Base-by-base conservation (phyloP, 2,888 invertebrate species). In the Callosobruchus maculatus region DNA sequence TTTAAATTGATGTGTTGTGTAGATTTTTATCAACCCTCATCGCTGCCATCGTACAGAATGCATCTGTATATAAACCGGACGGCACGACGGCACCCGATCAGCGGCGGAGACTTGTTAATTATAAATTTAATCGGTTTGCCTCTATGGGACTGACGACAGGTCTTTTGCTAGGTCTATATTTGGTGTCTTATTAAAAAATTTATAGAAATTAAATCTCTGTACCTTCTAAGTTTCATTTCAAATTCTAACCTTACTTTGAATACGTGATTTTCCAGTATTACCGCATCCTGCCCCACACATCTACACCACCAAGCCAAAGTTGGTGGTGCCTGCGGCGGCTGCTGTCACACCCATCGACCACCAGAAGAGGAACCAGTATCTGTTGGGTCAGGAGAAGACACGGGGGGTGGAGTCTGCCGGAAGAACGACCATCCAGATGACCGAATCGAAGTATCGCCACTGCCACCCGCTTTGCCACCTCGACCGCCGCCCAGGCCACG, bases 381-480 rank as follows among this genome's bases (percentile, higher is more conserved):
- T 21, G 83, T 84, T 18, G 70, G 73, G 75, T 81, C 68, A 74
- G 78, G 68, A 71, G 80, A 22, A 77, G 83, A 81, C 66, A 78
- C 81, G 67, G 83, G 83, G 26, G 80, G 81, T 26, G 76, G 72
- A 9, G 68, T 73, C 18, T 80, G 80, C 71, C 74, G 75, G 30
- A 81, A 86, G 72, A 87, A 87, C 78, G 77, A 84, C 26, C 87
- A 87, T 49, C 83, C 85, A 7, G 87, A 88, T 74, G 88, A 88
- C 78, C 80, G 87, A 72, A 87, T 88, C 74, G 88, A 88, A 78
- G 85, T 87, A 30, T 86, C 86, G 13, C 87, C 87, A 49, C 77
- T 87, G 74, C 88, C 88, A 2, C 88, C 88, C 2, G 88, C 88
- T 13, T 79, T 88, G 78, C 88, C 88, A 0, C 88, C 88, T 13